Evolutionary conservation across 2,797 vertebrate genomes (phyloP).

Genomic region (Buphagus erythrorhynchus): DNA sequence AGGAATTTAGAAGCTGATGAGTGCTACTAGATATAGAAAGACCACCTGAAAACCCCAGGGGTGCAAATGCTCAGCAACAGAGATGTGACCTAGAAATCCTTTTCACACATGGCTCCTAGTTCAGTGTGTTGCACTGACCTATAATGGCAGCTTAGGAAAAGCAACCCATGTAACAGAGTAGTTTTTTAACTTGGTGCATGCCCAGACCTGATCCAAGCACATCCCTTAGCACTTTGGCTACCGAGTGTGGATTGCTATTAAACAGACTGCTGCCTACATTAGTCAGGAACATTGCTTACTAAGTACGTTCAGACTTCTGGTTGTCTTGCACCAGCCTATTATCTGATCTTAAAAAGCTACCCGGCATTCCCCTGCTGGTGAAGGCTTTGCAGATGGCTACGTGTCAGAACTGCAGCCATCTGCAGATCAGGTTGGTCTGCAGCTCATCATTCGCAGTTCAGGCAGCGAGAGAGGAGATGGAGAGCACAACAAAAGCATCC

Average conservation of each 20-base stretch:
- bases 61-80: not conserved
- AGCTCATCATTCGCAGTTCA: not conserved
- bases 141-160: constrained; percentile 13
- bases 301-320: constrained; percentile 58
- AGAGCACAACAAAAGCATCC: not conserved
- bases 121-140: not conserved
- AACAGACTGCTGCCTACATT: constrained; percentile 34
- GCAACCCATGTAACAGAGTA: not conserved
- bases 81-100: constrained; percentile 14
- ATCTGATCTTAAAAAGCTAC: constrained; percentile 59
- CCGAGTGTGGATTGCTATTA: not conserved
- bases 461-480: not conserved
- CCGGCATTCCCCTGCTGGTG: not conserved
- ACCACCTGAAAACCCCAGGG: constrained; percentile 26
- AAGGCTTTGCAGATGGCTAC: not conserved
- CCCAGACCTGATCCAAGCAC: constrained; percentile 58
- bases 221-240: constrained; percentile 48
- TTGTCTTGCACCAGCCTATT: constrained; percentile 39
- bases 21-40: constrained; percentile 30
- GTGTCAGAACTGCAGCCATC: not conserved
- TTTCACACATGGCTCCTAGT: not conserved
- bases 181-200: constrained; percentile 25
- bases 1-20: constrained; percentile 39
- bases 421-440: not conserved
- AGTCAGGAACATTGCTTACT: constrained; percentile 66